A percentile compares a stretch with the other conserved stretches of the same genome.
Conservation (phyloP, 1,140 invertebrate species). For the Atta cephalotes region DNA sequence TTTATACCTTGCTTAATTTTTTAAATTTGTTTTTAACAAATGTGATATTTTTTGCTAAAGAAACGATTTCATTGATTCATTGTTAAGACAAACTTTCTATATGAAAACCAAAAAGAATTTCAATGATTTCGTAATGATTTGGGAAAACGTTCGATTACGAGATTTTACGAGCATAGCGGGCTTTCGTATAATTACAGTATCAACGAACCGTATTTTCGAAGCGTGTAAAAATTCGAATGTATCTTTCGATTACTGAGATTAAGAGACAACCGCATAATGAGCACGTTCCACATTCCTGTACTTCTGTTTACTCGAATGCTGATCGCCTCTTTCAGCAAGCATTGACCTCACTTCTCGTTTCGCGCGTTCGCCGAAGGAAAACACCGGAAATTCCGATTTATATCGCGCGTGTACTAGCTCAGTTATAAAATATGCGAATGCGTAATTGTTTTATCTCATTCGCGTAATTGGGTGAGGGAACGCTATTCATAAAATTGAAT, state of each 20-base stretch:
- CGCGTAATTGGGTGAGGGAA: slow-evolving; percentile 18
- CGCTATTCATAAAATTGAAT: slow-evolving; percentile 18
- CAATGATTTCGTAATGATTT: slow-evolving; percentile 30
- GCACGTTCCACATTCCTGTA: slow-evolving; percentile 36
- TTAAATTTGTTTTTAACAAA: not conserved
- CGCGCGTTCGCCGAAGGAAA: slow-evolving; percentile 44
- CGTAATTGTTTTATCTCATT: slow-evolving; percentile 27
- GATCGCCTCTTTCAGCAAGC: slow-evolving; percentile 37
- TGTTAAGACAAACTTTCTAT: not conserved
- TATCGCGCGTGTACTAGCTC: slow-evolving; percentile 6
- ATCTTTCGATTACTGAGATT: slow-evolving; percentile 10
- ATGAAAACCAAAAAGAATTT: not conserved
- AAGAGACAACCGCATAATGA: slow-evolving; percentile 30
- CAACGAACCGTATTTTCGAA: not conserved
- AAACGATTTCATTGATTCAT: not conserved
- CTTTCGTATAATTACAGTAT: not conserved
- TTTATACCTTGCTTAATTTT: not conserved
- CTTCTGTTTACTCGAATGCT: slow-evolving; percentile 32
- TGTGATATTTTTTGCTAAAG: not conserved
- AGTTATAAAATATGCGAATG: slow-evolving; percentile 6
- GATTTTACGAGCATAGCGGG: not conserved
- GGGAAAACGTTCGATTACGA: slow-evolving; percentile 28
- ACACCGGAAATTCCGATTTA: slow-evolving; percentile 57
- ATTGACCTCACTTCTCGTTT: slow-evolving; percentile 56
- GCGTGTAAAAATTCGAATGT: slow-evolving; percentile 1